Evolutionary conservation across 1,140 invertebrate species (phyloP), one percentile per base, ranked within the genome.

Genomic region (Hydropsyche tenuis): DNA sequence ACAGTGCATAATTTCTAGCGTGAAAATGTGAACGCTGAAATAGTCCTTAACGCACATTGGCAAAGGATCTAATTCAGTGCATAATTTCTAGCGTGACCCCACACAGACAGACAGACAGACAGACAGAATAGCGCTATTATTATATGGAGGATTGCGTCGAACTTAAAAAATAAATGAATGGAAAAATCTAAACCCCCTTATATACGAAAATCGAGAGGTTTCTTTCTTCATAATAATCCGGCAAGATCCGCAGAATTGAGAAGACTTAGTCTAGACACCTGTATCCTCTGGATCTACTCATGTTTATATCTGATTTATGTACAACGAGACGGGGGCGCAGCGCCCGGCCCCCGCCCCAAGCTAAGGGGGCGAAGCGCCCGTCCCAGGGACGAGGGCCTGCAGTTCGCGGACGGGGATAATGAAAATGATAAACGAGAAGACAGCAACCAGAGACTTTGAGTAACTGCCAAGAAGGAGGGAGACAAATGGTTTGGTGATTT

Each of bases 401-500:
- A 30, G 60, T 42, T 56, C 66, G 63, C 43, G 25, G 62, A 73
- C 22, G 64, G 46, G 70, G 69, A 74, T 77, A 74, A 74, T 77
- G 73, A 77, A 77, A 77, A 77, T 77, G 75, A 77, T 77, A 77
- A 77, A 77, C 69, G 64, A 51, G 62, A 69, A 69, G 71, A 73
- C 68, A 77, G 69, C 75, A 73, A 74, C 64, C 37, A 63, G 66
- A 72, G 72, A 74, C 74, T 76, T 68, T 73, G 73, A 77, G 69
- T 74, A 72, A 77, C 69, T 74, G 65, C 73, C 71, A 48, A 74
- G 69, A 65, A 68, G 56, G 63, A 69, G 66, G 43, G 18, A 53
- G 70, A 74, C 75, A 76, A 76, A 74, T 76, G 72, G 75, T 66
- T 71, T 22, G 16, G 69, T 65, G 51, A 73, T 76, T 75, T 76